Evolutionary conservation across 2,113 vertebrate species (phyloP), one percentile per base, ranked within the genome.

Genomic region (Entelurus aequoreus): DNA sequence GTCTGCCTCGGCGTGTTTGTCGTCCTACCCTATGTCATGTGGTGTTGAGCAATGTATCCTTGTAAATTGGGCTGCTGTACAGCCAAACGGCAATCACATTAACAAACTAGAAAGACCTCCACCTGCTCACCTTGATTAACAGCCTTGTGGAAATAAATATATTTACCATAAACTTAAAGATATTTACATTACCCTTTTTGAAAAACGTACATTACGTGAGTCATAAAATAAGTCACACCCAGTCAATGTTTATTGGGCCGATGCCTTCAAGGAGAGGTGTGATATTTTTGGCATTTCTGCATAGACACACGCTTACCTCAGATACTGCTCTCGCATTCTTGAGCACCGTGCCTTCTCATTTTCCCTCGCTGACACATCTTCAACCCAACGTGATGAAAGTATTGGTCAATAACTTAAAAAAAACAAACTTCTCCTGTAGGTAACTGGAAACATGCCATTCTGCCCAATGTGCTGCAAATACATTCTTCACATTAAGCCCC

Each of bases 31-130:
- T 57, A 40, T 79, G 86, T 85, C 79, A 77, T 81, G 80, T 87
- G 80, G 79, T 71, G 71, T 80, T 79, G 82, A 79, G 71, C 84
- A 75, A 85, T 74, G 80, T 84, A 70, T 77, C 72, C 66, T 50
- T 56, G 78, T 78, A 69, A 54, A 74, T 82, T 76, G 63, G 77
- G 74, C 72, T 56, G 50, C 74, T 50, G 68, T 74, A 72, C 77
- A 82, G 68, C 63, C 71, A 73, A 38, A 48, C 61, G 60, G 47
- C 62, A 48, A 54, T 76, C 61, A 62, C 59, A 64, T 65, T 58
- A 74, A 42, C 60, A 73, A 60, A 48, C 57, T 47, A 48, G 47
- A 66, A 75, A 64, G 66, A 75, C 55, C 62, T 21, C 21, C 48
- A 38, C 21, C 37, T 3, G n/a, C 60, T 63, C 40, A 53, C 36